These are phyloP conservation scores for Agapornis canus DNA, from an alignment of 2,797 vertebrate species.

Conservation along the genomic window DNA sequence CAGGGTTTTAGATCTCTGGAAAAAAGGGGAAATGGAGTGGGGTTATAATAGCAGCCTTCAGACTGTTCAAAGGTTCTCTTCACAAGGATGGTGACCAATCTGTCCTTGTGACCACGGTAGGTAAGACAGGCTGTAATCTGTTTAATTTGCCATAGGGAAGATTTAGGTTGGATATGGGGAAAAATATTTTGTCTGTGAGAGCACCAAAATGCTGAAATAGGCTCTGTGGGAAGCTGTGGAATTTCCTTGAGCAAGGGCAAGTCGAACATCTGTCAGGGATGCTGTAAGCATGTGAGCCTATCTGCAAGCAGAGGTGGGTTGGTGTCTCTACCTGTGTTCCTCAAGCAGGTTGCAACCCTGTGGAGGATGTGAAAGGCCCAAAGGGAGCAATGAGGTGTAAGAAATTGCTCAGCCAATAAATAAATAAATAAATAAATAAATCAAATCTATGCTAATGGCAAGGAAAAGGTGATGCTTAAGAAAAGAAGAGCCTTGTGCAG, in stretches of 20 bases:
- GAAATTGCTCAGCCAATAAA: not conserved
- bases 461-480: not conserved
- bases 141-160: slow-evolving; percentile 22
- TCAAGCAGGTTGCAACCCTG: not conserved
- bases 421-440: not conserved
- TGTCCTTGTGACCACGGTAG: not conserved
- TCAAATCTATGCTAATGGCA: not conserved
- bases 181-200: slow-evolving; percentile 48
- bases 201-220: slow-evolving; percentile 29
- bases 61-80: not conserved
- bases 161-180: slow-evolving; percentile 1
- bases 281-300: accelerated
- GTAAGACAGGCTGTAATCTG: not conserved
- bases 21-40: not conserved
- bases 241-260: slow-evolving; percentile 45
- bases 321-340: not conserved
- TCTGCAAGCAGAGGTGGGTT: not conserved
- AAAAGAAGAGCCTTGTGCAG: not conserved
- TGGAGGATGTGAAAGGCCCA: not conserved
- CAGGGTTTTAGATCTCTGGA: not conserved
- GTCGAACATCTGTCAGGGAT: not conserved
- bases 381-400: not conserved
- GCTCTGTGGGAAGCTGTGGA: slow-evolving; percentile 9
- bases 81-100: not conserved
- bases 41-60: not conserved